Conservation (phyloP, 2,888 invertebrate species). For the Ochlodes sylvanus region DNA sequence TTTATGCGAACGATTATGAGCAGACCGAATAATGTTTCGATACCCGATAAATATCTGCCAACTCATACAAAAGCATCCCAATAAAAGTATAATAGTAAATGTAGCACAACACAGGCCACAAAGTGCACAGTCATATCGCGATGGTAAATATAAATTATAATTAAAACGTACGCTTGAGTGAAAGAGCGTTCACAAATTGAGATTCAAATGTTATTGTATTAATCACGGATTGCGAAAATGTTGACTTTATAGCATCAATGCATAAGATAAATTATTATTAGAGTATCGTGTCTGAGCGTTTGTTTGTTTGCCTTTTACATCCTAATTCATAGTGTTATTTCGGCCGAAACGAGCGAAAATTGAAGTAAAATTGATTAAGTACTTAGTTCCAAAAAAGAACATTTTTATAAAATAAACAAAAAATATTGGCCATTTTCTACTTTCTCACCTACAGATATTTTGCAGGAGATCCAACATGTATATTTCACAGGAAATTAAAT, state of each 20-base stretch:
- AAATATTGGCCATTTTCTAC: too few relatives aligned
- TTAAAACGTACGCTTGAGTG: conserved; percentile 63
- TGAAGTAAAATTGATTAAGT: too few relatives aligned
- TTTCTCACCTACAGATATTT: too few relatives aligned
- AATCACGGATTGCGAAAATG: conserved; percentile 42
- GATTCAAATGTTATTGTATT: conserved; percentile 1
- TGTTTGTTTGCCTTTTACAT: too few relatives aligned
- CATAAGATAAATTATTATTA: too few relatives aligned
- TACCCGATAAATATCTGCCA: conserved; percentile 85
- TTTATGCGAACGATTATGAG: conserved; percentile 83
- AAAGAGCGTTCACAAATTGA: conserved; percentile 48
- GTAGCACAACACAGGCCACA: conserved; percentile 79
- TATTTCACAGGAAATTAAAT: too few relatives aligned
- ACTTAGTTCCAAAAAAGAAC: too few relatives aligned
- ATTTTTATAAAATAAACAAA: too few relatives aligned
- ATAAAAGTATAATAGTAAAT: conserved; percentile 84
- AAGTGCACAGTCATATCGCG: conserved; percentile 81
- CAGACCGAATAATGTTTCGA: conserved; percentile 83
- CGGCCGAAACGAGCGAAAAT: too few relatives aligned
- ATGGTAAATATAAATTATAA: conserved; percentile 78
- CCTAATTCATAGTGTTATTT: too few relatives aligned
- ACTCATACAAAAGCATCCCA: conserved; percentile 85
- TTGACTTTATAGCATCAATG: background rate
- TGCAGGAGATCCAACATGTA: too few relatives aligned
- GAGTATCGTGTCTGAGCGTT: too few relatives aligned